Evolutionary conservation across 2,888 invertebrate species (phyloP), one percentile per base, ranked within the genome.

Genomic region (Hemithea aestivaria): DNA sequence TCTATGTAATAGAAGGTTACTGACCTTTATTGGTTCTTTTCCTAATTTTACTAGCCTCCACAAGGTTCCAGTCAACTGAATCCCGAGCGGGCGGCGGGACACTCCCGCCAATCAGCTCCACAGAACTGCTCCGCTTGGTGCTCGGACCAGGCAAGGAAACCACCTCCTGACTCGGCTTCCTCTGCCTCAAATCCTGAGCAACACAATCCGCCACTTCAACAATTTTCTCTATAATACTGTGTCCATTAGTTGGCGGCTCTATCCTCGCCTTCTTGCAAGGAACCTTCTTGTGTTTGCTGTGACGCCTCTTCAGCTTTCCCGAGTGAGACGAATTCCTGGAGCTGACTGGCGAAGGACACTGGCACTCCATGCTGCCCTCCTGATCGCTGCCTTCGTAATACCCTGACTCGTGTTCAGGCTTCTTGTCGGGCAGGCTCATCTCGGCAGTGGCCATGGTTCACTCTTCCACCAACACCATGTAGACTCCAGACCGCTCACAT

Each of bases 381-480:
- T 90, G 89, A 64, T 89, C 89, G 70, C 91, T 91, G 56, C 93
- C 93, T 80, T 94, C 94, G 89, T 93, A 94, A 73, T 93, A 94
- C 50, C 94, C 94, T 74, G 94, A 94, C 87, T 95, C 94, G 88
- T 94, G 92, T 58, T 92, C 92, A 56, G 90, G 89, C 60, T 90
- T 90, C 58, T 91, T 91, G 63, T 87, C 84, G 55, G 90, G 89
- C 55, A 89, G 77, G 65, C 87, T 89, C 90, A 91, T 91, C 66
- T 88, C 89, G 65, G 73, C 78, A 64, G 80, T 80, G 51, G 85
- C 84, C 85, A 87, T 85, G 81, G 82, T 67, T 84, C 65, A 83
- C 59, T 68, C 73, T 66, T 68, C 63, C 61, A 66, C 66, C 68
- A 78, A 66, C 66, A 81, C 70, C 84, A 83, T 83, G 78, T 69